Base-by-base conservation (phyloP, 2,797 vertebrate species). In the Agapornis canus region DNA sequence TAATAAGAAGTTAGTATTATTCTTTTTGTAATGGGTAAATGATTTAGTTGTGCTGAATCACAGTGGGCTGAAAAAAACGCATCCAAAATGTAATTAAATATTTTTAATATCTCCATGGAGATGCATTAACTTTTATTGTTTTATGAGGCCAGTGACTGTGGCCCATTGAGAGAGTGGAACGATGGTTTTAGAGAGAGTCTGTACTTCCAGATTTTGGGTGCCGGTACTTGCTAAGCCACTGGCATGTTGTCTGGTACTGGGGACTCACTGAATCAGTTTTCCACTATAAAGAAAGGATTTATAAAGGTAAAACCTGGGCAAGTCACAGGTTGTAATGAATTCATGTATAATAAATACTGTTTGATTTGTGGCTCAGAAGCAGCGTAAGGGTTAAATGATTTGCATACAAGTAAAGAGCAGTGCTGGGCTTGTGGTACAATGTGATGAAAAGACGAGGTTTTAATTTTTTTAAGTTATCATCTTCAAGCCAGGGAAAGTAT, bases 401-500 rank as follows among this genome's bases (percentile, higher is more conserved):
- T 85, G 49, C 10, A 61, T 75, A 78, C 40, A 89, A 65, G 45
- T 78, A 75, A 82, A 49, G 75, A 92, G 42, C 32, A 49, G 68
- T 85, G 91, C 89, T 92, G 45, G 9, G 10, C 88, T 93, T 96
- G 80, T 82, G 83, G 60, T 95, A 22, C 92, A 81, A 95, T 76
- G 43, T 64, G 89, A 87, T 82, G 63, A 29, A 18, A 79, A 52
- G 35, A 72, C 51, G 21, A 61, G 6, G 72, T 86, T 90, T 89
- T 88, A 25, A 76, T 29, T 57, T 57, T 57, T 57, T 57, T 23
- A 80, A 75, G 54, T 83, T 71, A 73, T 95, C 52, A 73, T 95
- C 52, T 82, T 71, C 9, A 14, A 95, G 95, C 96, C 94, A 96
- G 35, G 92, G 96, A 96, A 97, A 97, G 82, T 82, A 97, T 95